Evolutionary conservation across 2,797 vertebrate species (phyloP).

Genomic region (Erithacus rubecula): DNA sequence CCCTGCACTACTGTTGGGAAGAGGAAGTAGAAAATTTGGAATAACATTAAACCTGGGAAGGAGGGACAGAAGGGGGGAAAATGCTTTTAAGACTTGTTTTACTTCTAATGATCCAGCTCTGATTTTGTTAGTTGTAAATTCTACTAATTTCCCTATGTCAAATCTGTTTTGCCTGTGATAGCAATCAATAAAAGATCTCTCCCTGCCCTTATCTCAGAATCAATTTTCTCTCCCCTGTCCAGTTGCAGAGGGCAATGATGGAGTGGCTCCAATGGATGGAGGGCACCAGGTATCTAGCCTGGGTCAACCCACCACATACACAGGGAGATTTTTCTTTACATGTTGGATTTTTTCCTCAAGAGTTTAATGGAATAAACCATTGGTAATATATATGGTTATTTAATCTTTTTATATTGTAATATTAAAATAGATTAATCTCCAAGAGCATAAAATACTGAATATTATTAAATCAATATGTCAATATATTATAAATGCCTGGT

Average conservation of each 20-base stretch:
- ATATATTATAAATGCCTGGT: background rate
- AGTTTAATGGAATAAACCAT: background rate
- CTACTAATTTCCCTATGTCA: background rate
- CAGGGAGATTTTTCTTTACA: background rate
- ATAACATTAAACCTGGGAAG: background rate
- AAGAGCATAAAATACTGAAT: background rate
- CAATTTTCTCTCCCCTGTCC: background rate
- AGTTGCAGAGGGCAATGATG: background rate
- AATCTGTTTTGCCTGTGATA: background rate
- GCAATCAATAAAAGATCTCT: background rate
- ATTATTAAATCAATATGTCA: background rate
- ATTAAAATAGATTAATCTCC: background rate
- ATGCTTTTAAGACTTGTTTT: background rate
- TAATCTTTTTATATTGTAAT: background rate
- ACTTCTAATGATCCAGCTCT: background rate
- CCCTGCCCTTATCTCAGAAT: background rate
- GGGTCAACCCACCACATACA: background rate
- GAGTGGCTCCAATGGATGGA: background rate
- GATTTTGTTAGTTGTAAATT: background rate
- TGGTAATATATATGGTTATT: background rate
- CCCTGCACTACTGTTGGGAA: fast-evolving
- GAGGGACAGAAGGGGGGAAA: fast-evolving
- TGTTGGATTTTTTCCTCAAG: background rate
- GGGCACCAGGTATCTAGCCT: no score
- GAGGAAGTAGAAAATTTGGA: background rate